Conservation (phyloP, 2,113 vertebrate genomes). For the rabbit (Oryctolagus cuniculus) region mOryCun1.1 NC_091432.1:65647001-65647500, state of each 20-base stretch:
- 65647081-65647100: neutral
- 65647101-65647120: neutral
- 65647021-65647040: neutral
- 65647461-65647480: no score
- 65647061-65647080: slow-evolving; percentile 17
- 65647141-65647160: neutral
- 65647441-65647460: no score
- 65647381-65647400: neutral
- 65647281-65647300: neutral
- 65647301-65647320: neutral
- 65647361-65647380: neutral
- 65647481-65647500: no score
- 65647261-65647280: neutral
- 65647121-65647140: neutral
- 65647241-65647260: neutral
- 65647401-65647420: neutral
- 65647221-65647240: neutral
- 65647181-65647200: neutral
- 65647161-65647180: neutral
- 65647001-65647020: neutral
- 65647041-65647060: neutral
- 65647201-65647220: neutral
- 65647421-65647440: no score
- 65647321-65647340: neutral
- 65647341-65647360: neutral